phyloP scores from a whole-genome alignment of 2,888 invertebrate species.

The Amphipoea lucens region DNA sequence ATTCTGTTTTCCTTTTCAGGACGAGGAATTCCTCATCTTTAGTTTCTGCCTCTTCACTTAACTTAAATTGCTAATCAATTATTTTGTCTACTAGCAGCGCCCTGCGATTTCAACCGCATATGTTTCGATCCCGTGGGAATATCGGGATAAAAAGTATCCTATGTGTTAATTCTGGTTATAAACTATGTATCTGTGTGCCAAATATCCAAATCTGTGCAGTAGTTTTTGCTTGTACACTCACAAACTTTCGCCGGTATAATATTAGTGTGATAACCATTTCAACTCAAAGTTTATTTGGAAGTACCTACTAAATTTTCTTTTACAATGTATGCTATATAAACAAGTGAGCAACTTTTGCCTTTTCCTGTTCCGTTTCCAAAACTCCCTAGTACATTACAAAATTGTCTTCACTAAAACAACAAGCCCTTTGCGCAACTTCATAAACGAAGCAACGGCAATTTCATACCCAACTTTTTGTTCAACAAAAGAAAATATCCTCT shows the following conservation, averaged over 20 bases:
- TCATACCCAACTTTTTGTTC: conserved; percentile 60
- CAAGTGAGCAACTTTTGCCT: background rate
- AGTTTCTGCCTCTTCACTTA: background rate
- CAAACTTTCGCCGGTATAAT: too few species aligned
- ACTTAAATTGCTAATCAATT: background rate
- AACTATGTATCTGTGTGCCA: too few species aligned
- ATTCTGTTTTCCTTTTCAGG: background rate
- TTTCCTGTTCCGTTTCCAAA: conserved; percentile 17
- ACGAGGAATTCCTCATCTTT: too few species aligned
- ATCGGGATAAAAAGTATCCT: too few species aligned
- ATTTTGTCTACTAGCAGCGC: background rate
- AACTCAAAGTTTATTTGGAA: background rate
- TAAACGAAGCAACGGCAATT: conserved; percentile 58
- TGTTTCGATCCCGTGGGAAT: too few species aligned
- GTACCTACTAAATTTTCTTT: background rate
- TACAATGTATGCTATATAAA: background rate
- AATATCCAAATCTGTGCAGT: too few species aligned
- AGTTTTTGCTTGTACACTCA: too few species aligned
- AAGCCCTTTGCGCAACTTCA: conserved; percentile 55
- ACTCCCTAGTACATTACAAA: conserved; percentile 48
- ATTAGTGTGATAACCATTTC: background rate
- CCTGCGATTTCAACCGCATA: too few species aligned
- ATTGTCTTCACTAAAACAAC: conserved; percentile 57
- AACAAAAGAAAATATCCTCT: conserved; percentile 72
- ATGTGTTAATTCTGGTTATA: too few species aligned